Evolutionary conservation across 2,888 invertebrate genomes (phyloP), one percentile per base, ranked within the genome.

Genomic region (Callyntrura sp.): DNA sequence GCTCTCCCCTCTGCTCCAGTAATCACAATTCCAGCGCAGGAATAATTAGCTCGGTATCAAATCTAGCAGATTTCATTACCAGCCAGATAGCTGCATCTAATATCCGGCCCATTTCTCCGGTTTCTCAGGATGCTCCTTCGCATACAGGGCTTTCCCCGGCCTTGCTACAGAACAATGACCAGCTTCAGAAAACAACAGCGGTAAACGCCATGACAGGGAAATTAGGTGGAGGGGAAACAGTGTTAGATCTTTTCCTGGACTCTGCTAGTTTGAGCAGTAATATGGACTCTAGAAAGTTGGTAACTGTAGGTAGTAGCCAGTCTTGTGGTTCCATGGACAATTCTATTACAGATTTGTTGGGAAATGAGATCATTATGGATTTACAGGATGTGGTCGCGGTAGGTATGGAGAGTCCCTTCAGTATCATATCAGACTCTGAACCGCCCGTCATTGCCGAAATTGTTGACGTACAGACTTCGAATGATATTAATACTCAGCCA

Each of bases 71-170:
- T 11, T 93, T 93, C 88, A 92, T 93, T 48, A 92, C 93, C 9
- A 93, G 91, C 81, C 93, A 93, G 81, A 83, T 93, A 73, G 93
- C 92, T 3, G 93, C 93, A 0, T 93, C 93, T 0, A 93, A 93
- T 86, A 93, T 93, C 57, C 92, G 93, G 25, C 92, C 93, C 0
- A 93, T 93, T 65, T 93, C 93, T 0, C 93, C 93, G 0, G 62
- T 93, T 14, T 83, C 92, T 3, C 78, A 78, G 17, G 78, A 78
- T 17, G 45, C 3, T 25, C 1, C 9, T 14, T 12, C 48, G 9
- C 48, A 48, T 6, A 23, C 25, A 11, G 43, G 55, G 12, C 17
- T 48, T 68, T 93, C 93, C 0, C 92, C 93, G 23, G 12, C 48
- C 17, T 3, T 9, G 4, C 76, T 25, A 25, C 28, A 78, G 9